These are phyloP conservation scores for Phoeniculus purpureus DNA, from an alignment of 2,797 vertebrate species.

Conservation along the genomic window DNA sequence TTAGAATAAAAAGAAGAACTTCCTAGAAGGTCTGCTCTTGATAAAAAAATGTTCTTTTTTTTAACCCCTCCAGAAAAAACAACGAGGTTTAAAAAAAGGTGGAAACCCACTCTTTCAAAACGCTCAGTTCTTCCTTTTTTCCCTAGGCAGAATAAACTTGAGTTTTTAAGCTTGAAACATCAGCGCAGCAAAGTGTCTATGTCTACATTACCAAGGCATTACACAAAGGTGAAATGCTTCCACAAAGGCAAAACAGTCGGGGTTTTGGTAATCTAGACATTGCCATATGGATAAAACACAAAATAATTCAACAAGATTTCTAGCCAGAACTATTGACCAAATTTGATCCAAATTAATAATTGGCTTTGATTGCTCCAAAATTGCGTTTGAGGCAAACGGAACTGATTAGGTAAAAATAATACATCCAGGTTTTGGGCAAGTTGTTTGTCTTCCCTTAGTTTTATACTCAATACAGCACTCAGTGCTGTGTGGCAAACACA, in stretches of 20 bases:
- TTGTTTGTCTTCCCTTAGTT: neutral
- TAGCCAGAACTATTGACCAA: neutral
- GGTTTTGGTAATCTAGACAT: neutral
- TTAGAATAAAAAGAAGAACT: neutral
- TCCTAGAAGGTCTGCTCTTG: neutral
- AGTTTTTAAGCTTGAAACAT: neutral
- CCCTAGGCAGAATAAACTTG: neutral
- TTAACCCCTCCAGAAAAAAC: neutral
- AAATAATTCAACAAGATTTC: neutral
- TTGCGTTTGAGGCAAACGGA: neutral
- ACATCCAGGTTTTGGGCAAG: neutral
- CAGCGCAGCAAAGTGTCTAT: neutral
- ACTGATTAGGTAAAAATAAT: neutral
- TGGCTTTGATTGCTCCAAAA: neutral
- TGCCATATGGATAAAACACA: neutral
- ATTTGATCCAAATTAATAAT: neutral
- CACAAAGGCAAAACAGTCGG: accelerated
- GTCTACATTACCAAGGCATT: neutral
- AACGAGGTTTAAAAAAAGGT: neutral
- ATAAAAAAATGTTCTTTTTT: neutral
- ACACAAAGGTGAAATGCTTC: neutral
- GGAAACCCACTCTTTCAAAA: neutral
- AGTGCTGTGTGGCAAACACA: neutral
- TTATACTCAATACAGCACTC: neutral
- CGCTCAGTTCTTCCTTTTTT: neutral